phyloP scores from a whole-genome alignment of 2,888 invertebrate genomes.

The Drosophila setosimentum region DNA sequence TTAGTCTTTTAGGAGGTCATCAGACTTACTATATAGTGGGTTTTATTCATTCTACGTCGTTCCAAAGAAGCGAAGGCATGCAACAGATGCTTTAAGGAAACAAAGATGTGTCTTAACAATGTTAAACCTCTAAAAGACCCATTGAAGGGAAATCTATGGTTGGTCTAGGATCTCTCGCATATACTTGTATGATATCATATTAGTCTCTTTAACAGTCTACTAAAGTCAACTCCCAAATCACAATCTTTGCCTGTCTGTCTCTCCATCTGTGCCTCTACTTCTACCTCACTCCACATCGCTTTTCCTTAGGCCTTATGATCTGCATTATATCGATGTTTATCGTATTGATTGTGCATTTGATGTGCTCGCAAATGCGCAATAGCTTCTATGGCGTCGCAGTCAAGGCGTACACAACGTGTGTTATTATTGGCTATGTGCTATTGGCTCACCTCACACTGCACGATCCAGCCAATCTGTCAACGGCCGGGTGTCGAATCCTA shows the following conservation, averaged over 20 bases:
- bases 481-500: conserved; percentile 66
- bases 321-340: conserved; percentile 81
- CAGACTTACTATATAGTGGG: not conserved
- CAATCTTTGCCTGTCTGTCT: not conserved
- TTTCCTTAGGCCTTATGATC: conserved; percentile 67
- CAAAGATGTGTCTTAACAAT: not conserved
- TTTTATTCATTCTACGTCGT: not conserved
- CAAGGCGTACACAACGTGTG: conserved; percentile 75
- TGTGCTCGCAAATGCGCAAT: conserved; percentile 80
- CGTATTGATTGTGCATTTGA: conserved; percentile 72
- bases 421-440: conserved; percentile 79
- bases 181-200: not conserved
- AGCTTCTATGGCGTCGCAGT: conserved; percentile 82
- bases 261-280: too few relatives aligned
- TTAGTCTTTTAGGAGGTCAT: not conserved
- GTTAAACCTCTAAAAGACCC: not conserved
- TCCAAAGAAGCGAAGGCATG: too few relatives aligned
- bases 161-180: not conserved
- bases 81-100: not conserved
- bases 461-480: conserved; percentile 74
- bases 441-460: conserved; percentile 77
- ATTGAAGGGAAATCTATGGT: not conserved
- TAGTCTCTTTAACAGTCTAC: not conserved
- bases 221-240: not conserved
- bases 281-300: not conserved